A percentile compares a stretch with the other conserved stretches of the same genome.
phyloP scores from a whole-genome alignment of 2,888 invertebrate species.

The Caenorhabditis sp. region DNA sequence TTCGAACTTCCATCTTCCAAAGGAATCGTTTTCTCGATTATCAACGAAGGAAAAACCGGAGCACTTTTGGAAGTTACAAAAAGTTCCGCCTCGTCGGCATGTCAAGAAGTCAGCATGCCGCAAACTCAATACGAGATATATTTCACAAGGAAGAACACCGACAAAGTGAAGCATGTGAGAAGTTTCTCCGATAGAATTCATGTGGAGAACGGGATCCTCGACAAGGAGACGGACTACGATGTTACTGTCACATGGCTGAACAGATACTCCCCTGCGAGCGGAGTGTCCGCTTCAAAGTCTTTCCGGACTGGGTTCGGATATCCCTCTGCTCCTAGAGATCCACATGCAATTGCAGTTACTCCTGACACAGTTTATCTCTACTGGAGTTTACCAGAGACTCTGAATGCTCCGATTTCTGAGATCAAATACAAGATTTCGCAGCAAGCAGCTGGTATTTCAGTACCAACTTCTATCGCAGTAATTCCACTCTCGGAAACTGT shows the following conservation, averaged over 20 bases:
- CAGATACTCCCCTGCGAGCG: conserved; percentile 78
- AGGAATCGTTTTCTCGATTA: conserved; percentile 78
- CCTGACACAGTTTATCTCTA: conserved; percentile 81
- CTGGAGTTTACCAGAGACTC: conserved; percentile 79
- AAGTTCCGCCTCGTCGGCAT: conserved; percentile 68
- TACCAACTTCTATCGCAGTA: conserved; percentile 79
- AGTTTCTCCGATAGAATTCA: conserved; percentile 76
- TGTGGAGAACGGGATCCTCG: conserved; percentile 82
- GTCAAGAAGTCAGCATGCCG: conserved; percentile 78
- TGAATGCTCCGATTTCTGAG: conserved; percentile 81
- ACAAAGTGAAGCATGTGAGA: conserved; percentile 79
- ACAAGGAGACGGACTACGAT: conserved; percentile 82
- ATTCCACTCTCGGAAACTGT: conserved; percentile 71
- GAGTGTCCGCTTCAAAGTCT: conserved; percentile 71
- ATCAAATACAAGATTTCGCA: conserved; percentile 79
- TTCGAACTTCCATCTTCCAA: conserved; percentile 79
- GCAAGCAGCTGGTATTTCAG: conserved; percentile 69
- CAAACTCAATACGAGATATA: conserved; percentile 81
- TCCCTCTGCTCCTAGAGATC: conserved; percentile 73
- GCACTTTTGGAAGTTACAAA: conserved; percentile 75
- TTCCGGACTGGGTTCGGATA: conserved; percentile 79
- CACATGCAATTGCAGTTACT: conserved; percentile 77
- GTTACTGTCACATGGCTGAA: conserved; percentile 81
- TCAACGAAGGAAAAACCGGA: conserved; percentile 82
- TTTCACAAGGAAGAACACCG: conserved; percentile 79